Evolutionary conservation across 2,113 vertebrate genomes (phyloP), one percentile per base, ranked within the genome.

Genomic region (Heliornis fulica): DNA sequence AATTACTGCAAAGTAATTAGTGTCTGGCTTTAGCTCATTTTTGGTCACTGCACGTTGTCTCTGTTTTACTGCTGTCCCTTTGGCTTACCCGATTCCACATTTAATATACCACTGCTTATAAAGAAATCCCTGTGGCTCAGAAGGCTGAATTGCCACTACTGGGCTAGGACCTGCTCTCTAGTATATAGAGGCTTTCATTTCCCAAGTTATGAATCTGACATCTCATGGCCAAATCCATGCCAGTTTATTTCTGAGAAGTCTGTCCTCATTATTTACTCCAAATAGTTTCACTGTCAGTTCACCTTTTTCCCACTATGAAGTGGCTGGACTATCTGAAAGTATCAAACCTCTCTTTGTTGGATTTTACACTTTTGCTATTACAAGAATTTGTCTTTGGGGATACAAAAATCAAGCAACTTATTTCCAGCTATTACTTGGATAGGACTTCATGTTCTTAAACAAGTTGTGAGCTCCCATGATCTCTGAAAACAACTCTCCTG

Each of bases 351-450:
- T 78, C 93, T 94, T 96, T 96, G 93, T 93, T 95, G 85, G 66
- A 69, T 96, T 97, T 97, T 93, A 93, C 76, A 93, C 85, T 96
- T 95, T 93, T 90, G 88, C 96, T 93, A 90, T 96, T 97, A 97
- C 90, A 95, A 90, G 94, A 96, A 96, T 96, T 90, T 83, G 85
- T 95, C 96, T 97, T 97, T 91, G 43, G 96, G 96, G 94, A 94
- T 46, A 78, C 94, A 95, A 96, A 91, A 97, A 95, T 96, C 94
- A 95, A 86, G 90, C 85, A 92, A 89, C 87, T 96, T 97, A 96
- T 96, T 97, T 97, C 88, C 83, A 93, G 87, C 94, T 92, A 94
- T 96, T 96, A 96, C 90, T 96, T 56, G 93, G 90, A 92, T 64
- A 70, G 90, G 85, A 93, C 92, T 96, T 96, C 82, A 95, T 92